phyloP scores from a whole-genome alignment of 1,140 invertebrate genomes.

The Trachymyrmex septentrionalis region DNA sequence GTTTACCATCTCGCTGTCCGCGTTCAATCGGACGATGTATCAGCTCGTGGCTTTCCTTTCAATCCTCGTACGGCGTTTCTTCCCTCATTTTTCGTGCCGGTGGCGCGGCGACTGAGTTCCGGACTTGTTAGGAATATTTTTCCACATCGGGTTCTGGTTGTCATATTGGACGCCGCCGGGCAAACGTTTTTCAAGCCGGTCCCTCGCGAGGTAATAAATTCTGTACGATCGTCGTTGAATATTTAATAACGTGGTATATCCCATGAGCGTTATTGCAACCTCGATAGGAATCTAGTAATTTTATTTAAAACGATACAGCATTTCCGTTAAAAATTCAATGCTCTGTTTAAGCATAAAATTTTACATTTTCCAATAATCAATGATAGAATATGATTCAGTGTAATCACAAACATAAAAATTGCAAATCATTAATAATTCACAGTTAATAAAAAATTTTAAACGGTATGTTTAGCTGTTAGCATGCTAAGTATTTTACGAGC shows the following conservation, averaged over 20 bases:
- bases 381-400: neutral
- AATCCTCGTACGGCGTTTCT: conserved; percentile 2
- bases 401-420: neutral
- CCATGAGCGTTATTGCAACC: conserved; percentile 32
- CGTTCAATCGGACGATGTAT: conserved; percentile 28
- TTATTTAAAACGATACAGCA: conserved; percentile 1
- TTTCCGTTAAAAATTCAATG: conserved; percentile 11
- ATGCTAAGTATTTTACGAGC: neutral
- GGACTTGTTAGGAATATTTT: conserved; percentile 75
- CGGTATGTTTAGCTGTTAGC: neutral
- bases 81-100: conserved; percentile 24
- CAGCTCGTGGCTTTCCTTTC: neutral
- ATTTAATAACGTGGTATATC: conserved; percentile 45
- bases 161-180: conserved; percentile 45
- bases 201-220: conserved; percentile 44
- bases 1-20: conserved; percentile 20
- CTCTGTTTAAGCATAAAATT: neutral
- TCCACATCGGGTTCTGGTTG: neutral
- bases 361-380: neutral
- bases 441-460: neutral
- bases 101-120: conserved; percentile 58
- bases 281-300: conserved; percentile 34
- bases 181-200: conserved; percentile 41
- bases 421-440: neutral
- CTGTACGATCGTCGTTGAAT: conserved; percentile 45